phyloP scores from a whole-genome alignment of 2,888 invertebrate genomes.

The Morpho deidamia region DNA sequence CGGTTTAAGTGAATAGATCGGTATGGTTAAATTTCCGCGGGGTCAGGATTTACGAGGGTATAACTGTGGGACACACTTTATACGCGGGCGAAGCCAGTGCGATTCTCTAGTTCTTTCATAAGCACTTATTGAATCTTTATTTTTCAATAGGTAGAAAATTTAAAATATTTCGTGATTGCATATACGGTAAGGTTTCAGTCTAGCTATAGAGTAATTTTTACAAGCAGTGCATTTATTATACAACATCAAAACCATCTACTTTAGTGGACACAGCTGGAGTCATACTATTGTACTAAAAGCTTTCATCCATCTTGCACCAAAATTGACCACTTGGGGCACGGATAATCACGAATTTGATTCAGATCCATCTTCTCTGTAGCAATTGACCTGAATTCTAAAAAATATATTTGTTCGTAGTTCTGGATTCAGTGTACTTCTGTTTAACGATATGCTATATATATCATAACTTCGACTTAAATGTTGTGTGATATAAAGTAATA shows the following conservation, averaged over 20 bases:
- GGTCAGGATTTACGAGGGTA: too few relatives aligned
- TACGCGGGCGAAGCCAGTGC: too few relatives aligned
- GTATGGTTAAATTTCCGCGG: too few relatives aligned
- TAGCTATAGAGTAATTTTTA: not conserved
- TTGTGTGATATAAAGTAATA: too few relatives aligned
- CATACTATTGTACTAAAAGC: conserved; percentile 66
- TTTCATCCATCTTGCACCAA: conserved; percentile 65
- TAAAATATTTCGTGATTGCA: too few relatives aligned
- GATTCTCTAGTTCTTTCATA: too few relatives aligned
- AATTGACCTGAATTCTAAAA: conserved; percentile 57
- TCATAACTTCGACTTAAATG: too few relatives aligned
- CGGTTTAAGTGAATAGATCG: too few relatives aligned
- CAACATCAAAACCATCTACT: conserved; percentile 32
- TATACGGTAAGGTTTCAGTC: not conserved
- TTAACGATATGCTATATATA: too few relatives aligned
- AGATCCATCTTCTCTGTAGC: conserved; percentile 40
- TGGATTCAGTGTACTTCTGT: conserved; percentile 12
- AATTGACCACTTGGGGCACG: conserved; percentile 61
- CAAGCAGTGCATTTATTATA: conserved; percentile 9
- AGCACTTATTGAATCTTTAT: too few relatives aligned
- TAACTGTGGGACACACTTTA: too few relatives aligned
- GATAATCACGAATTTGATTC: conserved; percentile 36
- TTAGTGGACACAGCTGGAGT: conserved; percentile 55
- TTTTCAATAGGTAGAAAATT: too few relatives aligned
- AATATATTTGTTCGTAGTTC: conserved; percentile 22